Evolutionary conservation across 2,888 invertebrate genomes (phyloP).

Genomic region (Gastracanthus pulcherrimus): DNA sequence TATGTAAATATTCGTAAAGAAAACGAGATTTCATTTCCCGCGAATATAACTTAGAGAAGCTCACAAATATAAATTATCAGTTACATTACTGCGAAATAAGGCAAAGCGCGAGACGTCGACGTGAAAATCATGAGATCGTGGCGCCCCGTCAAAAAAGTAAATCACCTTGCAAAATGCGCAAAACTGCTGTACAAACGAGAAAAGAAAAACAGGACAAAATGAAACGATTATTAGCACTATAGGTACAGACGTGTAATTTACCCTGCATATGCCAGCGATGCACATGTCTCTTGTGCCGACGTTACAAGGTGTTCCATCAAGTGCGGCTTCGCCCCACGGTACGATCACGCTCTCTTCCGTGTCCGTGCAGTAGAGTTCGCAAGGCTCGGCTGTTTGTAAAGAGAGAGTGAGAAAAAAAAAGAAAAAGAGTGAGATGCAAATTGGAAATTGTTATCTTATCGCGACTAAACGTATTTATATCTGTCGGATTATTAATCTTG

Average conservation of each 20-base stretch:
- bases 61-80: no score
- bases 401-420: background rate
- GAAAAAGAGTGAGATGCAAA: background rate
- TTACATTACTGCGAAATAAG: no score
- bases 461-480: background rate
- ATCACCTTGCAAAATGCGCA: background rate
- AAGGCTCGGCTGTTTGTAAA: constrained; percentile 77
- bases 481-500: constrained; percentile 11
- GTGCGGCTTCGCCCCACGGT: constrained; percentile 80
- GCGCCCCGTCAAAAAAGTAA: no score
- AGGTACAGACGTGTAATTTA: constrained; percentile 70
- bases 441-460: constrained; percentile 21
- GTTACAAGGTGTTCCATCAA: constrained; percentile 83
- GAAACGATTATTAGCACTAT: background rate
- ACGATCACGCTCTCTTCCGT: constrained; percentile 80
- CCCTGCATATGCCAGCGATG: constrained; percentile 82
- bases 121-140: no score
- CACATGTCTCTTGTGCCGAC: constrained; percentile 83
- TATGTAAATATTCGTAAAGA: no score
- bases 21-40: no score
- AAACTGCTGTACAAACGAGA: background rate
- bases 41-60: no score
- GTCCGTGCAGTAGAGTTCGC: constrained; percentile 83
- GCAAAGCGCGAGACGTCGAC: no score
- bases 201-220: constrained; percentile 26